Evolutionary conservation across 2,797 vertebrate genomes (phyloP), one percentile per base, ranked within the genome.

Genomic region (Aulostomus chinensis): DNA sequence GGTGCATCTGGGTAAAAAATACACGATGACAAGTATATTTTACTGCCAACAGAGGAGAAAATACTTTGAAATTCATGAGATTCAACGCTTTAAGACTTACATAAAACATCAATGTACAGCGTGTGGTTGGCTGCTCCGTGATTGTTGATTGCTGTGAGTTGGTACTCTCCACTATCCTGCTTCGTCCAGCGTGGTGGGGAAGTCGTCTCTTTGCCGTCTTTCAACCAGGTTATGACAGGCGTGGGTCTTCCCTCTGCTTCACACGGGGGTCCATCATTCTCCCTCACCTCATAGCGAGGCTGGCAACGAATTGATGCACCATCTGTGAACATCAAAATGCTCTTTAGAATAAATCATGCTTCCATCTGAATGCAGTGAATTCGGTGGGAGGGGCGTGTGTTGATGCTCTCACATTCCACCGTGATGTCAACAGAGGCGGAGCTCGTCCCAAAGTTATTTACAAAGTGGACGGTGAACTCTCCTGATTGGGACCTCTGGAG

Each of bases 391-490:
- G n/a, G n/a, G n/a, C n/a, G n/a, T n/a, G 32, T n/a, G 29, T 1
- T 34, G 13, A 34, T 41, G 26, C 18, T 79, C 87, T 78, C 37
- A 88, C 87, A 85, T 78, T 78, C 59, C 2, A 86, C 6, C 26
- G 28, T 75, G 58, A 89, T 65, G 2, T 30, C 0, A 11, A 85
- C 11, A 4, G 7, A 7, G 4, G 13, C 10, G 7, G 0, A 36
- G 28, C 0, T 18, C 0, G 0, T 11, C n/a, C 62, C 63, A 1
- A 58, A 0, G 2, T 0, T 0, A 26, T 86, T 89, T 1, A 0
- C 0, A 25, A 20, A 9, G 25, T 5, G 4, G 22, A 30, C 37
- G 3, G 1, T 60, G 43, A 83, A 87, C 1, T 0, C 8, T 42
- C 82, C 86, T 10, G 80, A 64, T 3, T 76, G 21, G 2, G 0